These are phyloP conservation scores for Plagodis pulveraria DNA, from an alignment of 2,888 invertebrate species.

Conservation along the genomic window DNA sequence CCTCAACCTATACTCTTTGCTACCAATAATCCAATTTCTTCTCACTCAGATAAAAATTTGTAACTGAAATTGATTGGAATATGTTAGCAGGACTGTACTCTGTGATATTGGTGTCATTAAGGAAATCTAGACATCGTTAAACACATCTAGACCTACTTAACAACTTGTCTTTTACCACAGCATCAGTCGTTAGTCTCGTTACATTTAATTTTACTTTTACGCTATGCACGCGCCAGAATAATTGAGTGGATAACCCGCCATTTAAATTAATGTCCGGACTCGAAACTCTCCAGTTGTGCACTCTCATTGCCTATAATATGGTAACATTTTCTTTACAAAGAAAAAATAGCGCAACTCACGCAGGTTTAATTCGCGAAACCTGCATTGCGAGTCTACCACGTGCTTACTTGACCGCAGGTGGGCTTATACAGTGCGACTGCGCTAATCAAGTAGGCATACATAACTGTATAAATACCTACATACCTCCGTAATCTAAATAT, in stretches of 20 bases:
- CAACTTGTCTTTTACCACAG: too few relatives aligned
- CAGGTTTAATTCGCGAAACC: constrained; percentile 28
- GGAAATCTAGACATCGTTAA: too few relatives aligned
- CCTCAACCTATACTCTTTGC: too few relatives aligned
- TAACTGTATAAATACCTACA: not conserved
- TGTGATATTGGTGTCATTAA: too few relatives aligned
- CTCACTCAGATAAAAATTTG: too few relatives aligned
- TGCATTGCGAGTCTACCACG: constrained; percentile 15
- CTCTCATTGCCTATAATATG: constrained; percentile 21
- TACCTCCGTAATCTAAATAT: too few relatives aligned
- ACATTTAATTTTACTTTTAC: constrained; percentile 2
- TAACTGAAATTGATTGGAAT: too few relatives aligned
- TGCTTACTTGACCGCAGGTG: constrained; percentile 20
- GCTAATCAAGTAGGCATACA: not conserved
- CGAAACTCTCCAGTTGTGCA: constrained; percentile 10
- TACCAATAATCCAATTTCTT: too few relatives aligned
- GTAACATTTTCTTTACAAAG: constrained; percentile 22
- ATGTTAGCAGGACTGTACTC: too few relatives aligned
- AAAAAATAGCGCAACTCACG: constrained; percentile 25
- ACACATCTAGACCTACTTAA: too few relatives aligned
- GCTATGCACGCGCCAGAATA: constrained; percentile 16
- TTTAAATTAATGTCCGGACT: constrained; percentile 11
- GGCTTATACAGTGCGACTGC: not conserved
- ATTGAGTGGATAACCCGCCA: constrained; percentile 4
- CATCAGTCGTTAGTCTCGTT: too few relatives aligned